These are phyloP conservation scores for Apotomis capreana DNA, from an alignment of 2,888 invertebrate species.

Conservation along the genomic window DNA sequence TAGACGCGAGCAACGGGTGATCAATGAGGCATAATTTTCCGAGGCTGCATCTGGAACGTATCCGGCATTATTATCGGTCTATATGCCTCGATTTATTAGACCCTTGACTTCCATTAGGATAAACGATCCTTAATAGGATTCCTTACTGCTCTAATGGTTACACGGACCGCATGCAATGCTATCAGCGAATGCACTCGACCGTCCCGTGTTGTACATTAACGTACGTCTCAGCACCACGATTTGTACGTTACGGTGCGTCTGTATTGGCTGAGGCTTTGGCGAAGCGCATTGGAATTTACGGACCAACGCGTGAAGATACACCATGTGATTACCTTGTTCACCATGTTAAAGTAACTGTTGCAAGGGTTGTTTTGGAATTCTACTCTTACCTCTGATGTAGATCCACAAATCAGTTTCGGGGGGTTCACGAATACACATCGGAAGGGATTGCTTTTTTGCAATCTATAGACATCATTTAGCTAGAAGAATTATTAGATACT, in stretches of 20 bases:
- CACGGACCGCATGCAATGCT: conserved; percentile 22
- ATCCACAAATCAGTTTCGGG: too few relatives aligned
- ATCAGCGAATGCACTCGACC: conserved; percentile 33
- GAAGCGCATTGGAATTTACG: neutral
- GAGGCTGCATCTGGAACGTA: conserved; percentile 46
- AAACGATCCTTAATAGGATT: conserved; percentile 49
- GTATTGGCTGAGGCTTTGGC: neutral
- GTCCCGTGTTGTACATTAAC: neutral
- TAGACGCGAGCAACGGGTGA: conserved; percentile 43
- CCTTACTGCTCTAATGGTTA: conserved; percentile 43
- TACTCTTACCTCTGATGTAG: too few relatives aligned
- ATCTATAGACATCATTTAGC: too few relatives aligned
- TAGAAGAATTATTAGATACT: too few relatives aligned
- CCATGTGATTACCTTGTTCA: too few relatives aligned
- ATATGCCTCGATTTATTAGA: conserved; percentile 50
- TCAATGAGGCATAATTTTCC: conserved; percentile 50
- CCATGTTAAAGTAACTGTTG: too few relatives aligned
- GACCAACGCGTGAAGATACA: too few relatives aligned
- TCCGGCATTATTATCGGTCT: conserved; percentile 50
- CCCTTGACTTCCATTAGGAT: conserved; percentile 46
- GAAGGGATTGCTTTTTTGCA: too few relatives aligned
- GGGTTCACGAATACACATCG: too few relatives aligned
- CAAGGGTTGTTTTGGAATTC: too few relatives aligned
- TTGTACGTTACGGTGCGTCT: neutral
- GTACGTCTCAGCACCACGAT: neutral